These are phyloP conservation scores for Folsomia candida DNA, from an alignment of 2,888 invertebrate genomes.

Conservation along the genomic window DNA sequence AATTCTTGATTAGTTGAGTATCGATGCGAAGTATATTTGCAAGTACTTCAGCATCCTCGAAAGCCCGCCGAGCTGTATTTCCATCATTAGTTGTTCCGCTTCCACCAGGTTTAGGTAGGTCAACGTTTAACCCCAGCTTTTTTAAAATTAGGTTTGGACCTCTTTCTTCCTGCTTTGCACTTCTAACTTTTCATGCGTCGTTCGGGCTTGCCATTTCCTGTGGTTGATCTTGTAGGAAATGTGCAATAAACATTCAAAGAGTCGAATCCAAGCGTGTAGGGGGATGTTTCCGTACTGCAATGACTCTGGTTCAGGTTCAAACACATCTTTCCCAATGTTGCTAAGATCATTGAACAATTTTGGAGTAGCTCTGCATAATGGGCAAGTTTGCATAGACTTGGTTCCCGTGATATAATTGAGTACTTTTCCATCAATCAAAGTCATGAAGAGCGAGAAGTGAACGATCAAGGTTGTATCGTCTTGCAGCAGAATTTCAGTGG, in stretches of 20 bases:
- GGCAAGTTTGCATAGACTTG: neutral
- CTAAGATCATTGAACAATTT: neutral
- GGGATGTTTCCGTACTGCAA: conserved; percentile 15
- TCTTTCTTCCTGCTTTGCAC: conserved; percentile 6
- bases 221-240: conserved; percentile 16
- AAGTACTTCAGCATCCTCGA: conserved; percentile 16
- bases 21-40: conserved; percentile 20
- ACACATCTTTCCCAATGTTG: neutral
- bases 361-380: neutral
- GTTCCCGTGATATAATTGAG: neutral
- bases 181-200: neutral
- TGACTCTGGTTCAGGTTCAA: neutral
- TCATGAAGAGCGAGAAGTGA: neutral
- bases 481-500: neutral
- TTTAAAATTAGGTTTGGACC: no score
- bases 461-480: neutral
- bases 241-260: conserved; percentile 23
- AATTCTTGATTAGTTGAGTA: conserved; percentile 6
- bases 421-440: neutral
- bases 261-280: conserved; percentile 1
- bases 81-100: conserved; percentile 32
- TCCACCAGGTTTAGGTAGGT: conserved; percentile 17
- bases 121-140: conserved; percentile 16
- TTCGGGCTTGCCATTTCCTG: conserved; percentile 5
- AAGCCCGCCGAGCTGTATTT: conserved; percentile 23